phyloP scores from a whole-genome alignment of 2,888 invertebrate species.

The Linyphia triangularis region DNA sequence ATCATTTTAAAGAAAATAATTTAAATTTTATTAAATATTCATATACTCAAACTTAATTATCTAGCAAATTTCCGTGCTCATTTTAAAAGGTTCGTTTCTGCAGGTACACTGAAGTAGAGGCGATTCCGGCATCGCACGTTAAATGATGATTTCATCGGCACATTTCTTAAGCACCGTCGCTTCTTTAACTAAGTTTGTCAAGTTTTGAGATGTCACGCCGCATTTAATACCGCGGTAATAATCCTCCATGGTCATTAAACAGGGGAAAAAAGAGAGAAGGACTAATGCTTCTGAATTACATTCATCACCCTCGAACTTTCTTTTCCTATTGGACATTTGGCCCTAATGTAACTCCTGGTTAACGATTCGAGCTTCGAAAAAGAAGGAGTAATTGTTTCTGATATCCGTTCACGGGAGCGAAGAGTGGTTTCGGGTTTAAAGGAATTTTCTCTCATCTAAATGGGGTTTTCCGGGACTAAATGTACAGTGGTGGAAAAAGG shows the following conservation, averaged over 20 bases:
- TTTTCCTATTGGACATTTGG: not conserved
- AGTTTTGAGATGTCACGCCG: constrained; percentile 19
- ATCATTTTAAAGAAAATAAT: too few species aligned
- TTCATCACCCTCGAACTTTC: constrained; percentile 10
- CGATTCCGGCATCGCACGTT: not conserved
- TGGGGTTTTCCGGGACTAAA: not conserved
- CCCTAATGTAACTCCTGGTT: not conserved
- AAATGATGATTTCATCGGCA: not conserved
- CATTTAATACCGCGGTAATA: constrained; percentile 49
- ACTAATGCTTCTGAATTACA: not conserved
- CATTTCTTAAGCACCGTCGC: constrained; percentile 7
- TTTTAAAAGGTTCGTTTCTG: too few species aligned
- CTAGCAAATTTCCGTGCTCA: too few species aligned
- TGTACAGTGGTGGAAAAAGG: too few species aligned
- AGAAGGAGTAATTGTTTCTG: not conserved
- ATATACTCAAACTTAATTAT: too few species aligned
- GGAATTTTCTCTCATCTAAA: not conserved
- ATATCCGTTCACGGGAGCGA: not conserved
- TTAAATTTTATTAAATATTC: too few species aligned
- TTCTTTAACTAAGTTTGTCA: constrained; percentile 38
- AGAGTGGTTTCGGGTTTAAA: not conserved
- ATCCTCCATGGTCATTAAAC: constrained; percentile 34
- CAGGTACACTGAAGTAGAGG: too few species aligned
- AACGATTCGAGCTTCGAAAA: not conserved
- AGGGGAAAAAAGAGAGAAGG: not conserved